phyloP scores from a whole-genome alignment of 2,113 vertebrate species.

The Stegastes partitus region DNA sequence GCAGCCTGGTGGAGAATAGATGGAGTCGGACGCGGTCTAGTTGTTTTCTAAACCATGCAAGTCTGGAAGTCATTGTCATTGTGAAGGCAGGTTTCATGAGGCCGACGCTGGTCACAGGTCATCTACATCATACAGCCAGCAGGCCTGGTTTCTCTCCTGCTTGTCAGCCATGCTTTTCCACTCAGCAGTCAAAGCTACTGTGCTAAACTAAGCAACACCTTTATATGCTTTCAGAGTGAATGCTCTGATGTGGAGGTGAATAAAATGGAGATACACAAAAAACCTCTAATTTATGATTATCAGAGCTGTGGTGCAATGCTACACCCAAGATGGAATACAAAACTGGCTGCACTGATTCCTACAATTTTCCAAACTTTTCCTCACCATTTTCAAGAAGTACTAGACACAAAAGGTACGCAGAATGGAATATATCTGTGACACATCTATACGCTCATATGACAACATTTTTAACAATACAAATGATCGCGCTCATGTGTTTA shows the following conservation, averaged over 20 bases:
- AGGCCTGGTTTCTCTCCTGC: constrained; percentile 48
- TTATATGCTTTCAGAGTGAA: background rate
- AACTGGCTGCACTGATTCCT: background rate
- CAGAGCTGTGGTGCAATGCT: background rate
- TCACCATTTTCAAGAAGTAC: background rate
- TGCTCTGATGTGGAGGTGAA: constrained; percentile 1
- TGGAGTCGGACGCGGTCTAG: constrained; percentile 34
- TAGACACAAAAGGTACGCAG: background rate
- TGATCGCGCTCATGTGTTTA: constrained; percentile 26
- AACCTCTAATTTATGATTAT: background rate
- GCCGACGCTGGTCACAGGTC: constrained; percentile 56
- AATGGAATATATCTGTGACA: background rate
- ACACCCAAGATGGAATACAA: background rate
- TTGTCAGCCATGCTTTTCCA: constrained; percentile 45
- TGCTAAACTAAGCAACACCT: constrained; percentile 33
- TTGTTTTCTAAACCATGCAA: constrained; percentile 59
- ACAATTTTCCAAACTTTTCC: background rate
- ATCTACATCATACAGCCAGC: constrained; percentile 52
- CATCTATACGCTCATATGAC: background rate
- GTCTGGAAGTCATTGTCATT: constrained; percentile 64
- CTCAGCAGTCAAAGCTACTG: constrained; percentile 40
- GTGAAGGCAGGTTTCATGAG: constrained; percentile 47
- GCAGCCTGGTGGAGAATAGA: constrained; percentile 37
- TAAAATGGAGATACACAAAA: constrained; percentile 3
- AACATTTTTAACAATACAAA: constrained; percentile 2